A percentile compares a stretch with the other conserved stretches of the same genome.
Evolutionary conservation across 2,888 invertebrate genomes (phyloP).

Genomic region (Ametastegia equiseti): DNA sequence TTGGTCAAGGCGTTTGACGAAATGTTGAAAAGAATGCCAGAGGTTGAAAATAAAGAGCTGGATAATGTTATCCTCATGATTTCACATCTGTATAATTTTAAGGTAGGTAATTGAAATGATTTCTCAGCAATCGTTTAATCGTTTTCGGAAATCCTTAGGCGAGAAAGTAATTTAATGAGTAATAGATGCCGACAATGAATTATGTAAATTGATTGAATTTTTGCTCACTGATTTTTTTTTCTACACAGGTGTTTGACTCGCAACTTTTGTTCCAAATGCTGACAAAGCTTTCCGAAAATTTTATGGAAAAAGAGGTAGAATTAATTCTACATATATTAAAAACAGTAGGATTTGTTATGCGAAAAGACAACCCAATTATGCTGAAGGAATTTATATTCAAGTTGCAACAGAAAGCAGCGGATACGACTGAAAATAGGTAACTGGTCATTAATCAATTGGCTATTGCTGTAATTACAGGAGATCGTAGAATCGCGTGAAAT

Average conservation of each 20-base stretch:
- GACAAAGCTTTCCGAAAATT: slow-evolving; percentile 80
- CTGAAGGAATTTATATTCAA: slow-evolving; percentile 86
- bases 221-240: neutral
- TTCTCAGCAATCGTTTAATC: neutral
- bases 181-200: neutral
- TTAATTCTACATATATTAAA: slow-evolving; percentile 87
- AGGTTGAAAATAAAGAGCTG: slow-evolving; percentile 86
- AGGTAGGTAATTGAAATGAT: slow-evolving; percentile 77
- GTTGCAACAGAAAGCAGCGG: slow-evolving; percentile 81
- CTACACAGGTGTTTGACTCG: slow-evolving; percentile 85
- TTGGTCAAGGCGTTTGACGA: slow-evolving; percentile 83
- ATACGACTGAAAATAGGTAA: slow-evolving; percentile 73
- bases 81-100: slow-evolving; percentile 92
- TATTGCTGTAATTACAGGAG: neutral
- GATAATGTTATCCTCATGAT: slow-evolving; percentile 90
- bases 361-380: slow-evolving; percentile 91
- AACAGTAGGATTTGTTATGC: slow-evolving; percentile 88
- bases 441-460: slow-evolving; percentile 64
- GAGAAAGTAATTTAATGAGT: slow-evolving; percentile 3
- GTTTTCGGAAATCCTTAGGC: neutral
- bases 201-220: slow-evolving; percentile 2
- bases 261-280: slow-evolving; percentile 89
- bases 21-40: slow-evolving; percentile 76
- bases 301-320: slow-evolving; percentile 90
- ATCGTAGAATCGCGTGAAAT: slow-evolving; percentile 72